phyloP scores from a whole-genome alignment of 2,888 invertebrate species.

The Eubasilissa splendida region DNA sequence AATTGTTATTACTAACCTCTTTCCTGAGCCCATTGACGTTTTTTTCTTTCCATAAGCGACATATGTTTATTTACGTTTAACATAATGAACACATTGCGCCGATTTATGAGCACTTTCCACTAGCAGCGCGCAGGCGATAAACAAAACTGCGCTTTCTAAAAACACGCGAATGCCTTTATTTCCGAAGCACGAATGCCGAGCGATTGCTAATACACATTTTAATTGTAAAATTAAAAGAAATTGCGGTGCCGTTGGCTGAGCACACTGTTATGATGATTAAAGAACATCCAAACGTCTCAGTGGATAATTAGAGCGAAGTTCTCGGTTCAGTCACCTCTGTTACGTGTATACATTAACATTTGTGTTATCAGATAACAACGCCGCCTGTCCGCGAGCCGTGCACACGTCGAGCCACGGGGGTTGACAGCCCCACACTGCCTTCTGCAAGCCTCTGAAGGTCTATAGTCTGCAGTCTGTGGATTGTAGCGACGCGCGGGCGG shows the following conservation, averaged over 20 bases:
- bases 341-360: constrained; percentile 16
- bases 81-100: constrained; percentile 36
- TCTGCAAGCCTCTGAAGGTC: not conserved
- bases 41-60: constrained; percentile 89
- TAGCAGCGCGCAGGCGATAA: constrained; percentile 8
- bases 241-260: constrained; percentile 46
- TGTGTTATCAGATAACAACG: constrained; percentile 23
- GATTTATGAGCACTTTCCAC: constrained; percentile 26
- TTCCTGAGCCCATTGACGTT: constrained; percentile 94
- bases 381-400: not conserved
- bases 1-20: constrained; percentile 76
- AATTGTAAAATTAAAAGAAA: constrained; percentile 53
- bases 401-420: constrained; percentile 34
- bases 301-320: constrained; percentile 49
- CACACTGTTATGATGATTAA: constrained; percentile 43
- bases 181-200: constrained; percentile 54
- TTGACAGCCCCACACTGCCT: constrained; percentile 37
- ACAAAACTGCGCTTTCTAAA: constrained; percentile 51
- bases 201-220: constrained; percentile 49
- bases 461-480: not conserved
- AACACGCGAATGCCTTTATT: constrained; percentile 50
- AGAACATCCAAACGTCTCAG: constrained; percentile 39
- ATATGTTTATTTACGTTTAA: constrained; percentile 41
- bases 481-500: not conserved
- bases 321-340: constrained; percentile 49